These are phyloP conservation scores for Anadara kagoshimensis DNA, from an alignment of 1,140 invertebrate genomes.

Conservation along the genomic window DNA sequence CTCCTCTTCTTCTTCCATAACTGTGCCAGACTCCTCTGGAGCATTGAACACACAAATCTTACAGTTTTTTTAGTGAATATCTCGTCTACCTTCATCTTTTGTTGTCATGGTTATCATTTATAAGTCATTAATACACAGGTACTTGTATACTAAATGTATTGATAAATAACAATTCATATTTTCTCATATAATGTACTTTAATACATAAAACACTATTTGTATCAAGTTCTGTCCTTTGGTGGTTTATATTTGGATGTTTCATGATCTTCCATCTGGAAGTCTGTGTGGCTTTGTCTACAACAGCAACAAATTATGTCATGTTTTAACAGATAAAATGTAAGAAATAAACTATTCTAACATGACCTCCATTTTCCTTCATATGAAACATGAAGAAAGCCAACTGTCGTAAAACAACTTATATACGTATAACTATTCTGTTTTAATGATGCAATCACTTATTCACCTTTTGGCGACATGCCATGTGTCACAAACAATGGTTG, in stretches of 20 bases:
- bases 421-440: constrained; percentile 69
- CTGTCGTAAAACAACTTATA: constrained; percentile 78
- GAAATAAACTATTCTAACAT: neutral
- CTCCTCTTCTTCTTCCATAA: too few species aligned
- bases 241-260: constrained; percentile 45
- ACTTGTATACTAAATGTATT: too few species aligned
- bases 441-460: neutral
- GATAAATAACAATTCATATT: too few species aligned
- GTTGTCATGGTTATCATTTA: too few species aligned
- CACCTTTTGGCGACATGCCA: neutral
- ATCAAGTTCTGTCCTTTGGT: constrained; percentile 41
- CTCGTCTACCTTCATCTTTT: too few species aligned
- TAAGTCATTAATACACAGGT: too few species aligned
- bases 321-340: neutral
- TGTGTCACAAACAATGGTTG: too few species aligned
- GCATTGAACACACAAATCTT: too few species aligned
- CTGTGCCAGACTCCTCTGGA: too few species aligned
- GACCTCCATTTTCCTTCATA: neutral
- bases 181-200: too few species aligned
- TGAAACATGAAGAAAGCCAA: constrained; percentile 1
- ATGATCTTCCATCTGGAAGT: constrained; percentile 54
- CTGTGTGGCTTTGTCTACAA: constrained; percentile 55
- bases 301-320: constrained; percentile 5
- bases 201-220: neutral
- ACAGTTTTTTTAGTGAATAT: too few species aligned